Percentiles rank a stretch among this genome's conserved stretches.
Conservation (phyloP, 2,888 invertebrate genomes). For the Erannis defoliaria region DNA sequence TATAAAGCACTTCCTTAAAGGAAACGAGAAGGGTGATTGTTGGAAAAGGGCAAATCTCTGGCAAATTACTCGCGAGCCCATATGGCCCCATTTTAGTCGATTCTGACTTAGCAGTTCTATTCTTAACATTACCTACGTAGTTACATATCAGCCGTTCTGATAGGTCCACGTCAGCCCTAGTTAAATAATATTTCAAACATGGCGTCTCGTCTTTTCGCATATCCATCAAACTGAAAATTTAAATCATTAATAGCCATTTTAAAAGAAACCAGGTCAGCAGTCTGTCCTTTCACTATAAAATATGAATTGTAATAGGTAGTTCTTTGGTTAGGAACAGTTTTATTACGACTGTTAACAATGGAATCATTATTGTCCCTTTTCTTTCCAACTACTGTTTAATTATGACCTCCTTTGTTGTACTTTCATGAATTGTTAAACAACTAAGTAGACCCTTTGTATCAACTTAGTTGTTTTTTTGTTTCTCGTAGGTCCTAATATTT, state of each 20-base stretch:
- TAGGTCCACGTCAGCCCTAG: conserved; percentile 14
- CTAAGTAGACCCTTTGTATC: conserved; percentile 10
- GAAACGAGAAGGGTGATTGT: too few relatives aligned
- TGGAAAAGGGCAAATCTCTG: too few relatives aligned
- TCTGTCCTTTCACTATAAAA: conserved; percentile 4
- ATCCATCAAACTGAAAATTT: conserved; percentile 21
- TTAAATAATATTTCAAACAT: not conserved
- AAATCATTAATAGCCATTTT: conserved; percentile 11
- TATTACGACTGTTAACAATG: conserved; percentile 1
- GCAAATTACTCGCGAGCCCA: too few relatives aligned
- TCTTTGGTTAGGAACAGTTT: not conserved
- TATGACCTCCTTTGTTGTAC: conserved; percentile 17
- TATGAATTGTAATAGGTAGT: not conserved
- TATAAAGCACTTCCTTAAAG: too few relatives aligned
- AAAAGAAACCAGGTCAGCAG: conserved; percentile 11
- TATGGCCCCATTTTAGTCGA: too few relatives aligned
- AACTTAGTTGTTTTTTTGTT: not conserved
- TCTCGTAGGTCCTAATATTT: not conserved
- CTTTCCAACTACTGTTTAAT: conserved; percentile 15
- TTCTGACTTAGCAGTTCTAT: not conserved
- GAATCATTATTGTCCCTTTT: conserved; percentile 15
- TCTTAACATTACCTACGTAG: conserved; percentile 4
- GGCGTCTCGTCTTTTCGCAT: conserved; percentile 10
- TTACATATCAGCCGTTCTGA: not conserved
- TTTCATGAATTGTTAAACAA: conserved; percentile 21